Base-by-base conservation (phyloP, 2,113 vertebrate species). In the Zapus hudsonius region DNA sequence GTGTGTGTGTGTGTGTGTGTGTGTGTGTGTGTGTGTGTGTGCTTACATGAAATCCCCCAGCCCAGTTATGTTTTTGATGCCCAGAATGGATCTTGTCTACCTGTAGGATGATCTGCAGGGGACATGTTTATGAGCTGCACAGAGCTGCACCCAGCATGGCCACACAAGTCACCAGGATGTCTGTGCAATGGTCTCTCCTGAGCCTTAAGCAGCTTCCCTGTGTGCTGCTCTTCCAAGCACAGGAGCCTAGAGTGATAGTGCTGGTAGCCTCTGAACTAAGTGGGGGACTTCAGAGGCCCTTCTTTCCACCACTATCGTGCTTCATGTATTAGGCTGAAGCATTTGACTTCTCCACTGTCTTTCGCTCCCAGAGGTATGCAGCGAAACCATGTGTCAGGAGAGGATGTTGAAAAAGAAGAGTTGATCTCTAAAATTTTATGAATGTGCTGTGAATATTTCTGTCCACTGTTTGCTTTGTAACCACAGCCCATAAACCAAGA, bases 131-230 rank as follows among this genome's bases (percentile, higher is more conserved):
- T 29, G 40, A n/a, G 31, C 2, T 16, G 61, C 13, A n/a, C 2
- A 9, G 1, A 11, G 1, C 19, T 36, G 11, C 0, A 0, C 1
- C 12, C 2, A 31, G 7, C 31, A 7, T 40, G 9, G 31, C 7
- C 31, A 11, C 2, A 9, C 1, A 13, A 44, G 15, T 82, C 31
- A 59, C 0, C 1, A 52, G 8, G 17, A 47, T 20, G 3, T 42
- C 57, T 79, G 0, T 66, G 38, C 7, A 27, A 55, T 59, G 20
- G 52, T 0, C 16, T 52, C 6, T 84, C 29, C 17, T 7, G 66
- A 29, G 4, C 25, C 4, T 25, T 6, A 2, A 31, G 0, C 11
- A 29, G 23, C 29, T 15, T 72, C 44, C 66, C 0, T 17, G 17
- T 67, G 47, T 7, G 0, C 5, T 27, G 2, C 10, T 17, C 10